phyloP scores from a whole-genome alignment of 92 coral and sea anemone species.

The Muricea muricata region DNA sequence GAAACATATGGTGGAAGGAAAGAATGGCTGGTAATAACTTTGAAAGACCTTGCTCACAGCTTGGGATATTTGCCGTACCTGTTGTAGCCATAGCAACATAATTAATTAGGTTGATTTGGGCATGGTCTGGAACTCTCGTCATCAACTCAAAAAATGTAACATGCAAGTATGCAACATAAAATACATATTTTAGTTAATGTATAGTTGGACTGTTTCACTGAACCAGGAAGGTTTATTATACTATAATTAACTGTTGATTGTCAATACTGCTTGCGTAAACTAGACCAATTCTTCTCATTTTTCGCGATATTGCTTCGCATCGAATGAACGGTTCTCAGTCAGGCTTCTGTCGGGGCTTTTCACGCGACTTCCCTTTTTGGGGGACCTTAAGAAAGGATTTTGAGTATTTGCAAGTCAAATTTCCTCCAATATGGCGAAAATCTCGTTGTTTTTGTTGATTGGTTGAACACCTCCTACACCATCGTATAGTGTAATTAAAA shows the following conservation, averaged over 20 bases:
- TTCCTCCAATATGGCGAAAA: no score
- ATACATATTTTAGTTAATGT: background rate
- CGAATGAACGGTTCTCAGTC: no score
- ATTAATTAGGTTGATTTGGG: background rate
- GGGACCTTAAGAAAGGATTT: no score
- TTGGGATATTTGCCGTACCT: background rate
- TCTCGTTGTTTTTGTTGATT: no score
- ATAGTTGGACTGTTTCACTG: background rate
- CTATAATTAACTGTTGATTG: background rate
- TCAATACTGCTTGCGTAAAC: background rate
- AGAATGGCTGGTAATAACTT: slow-evolving; percentile 76
- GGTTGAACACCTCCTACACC: no score
- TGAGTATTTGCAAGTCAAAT: no score
- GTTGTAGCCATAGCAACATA: slow-evolving; percentile 37
- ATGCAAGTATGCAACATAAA: background rate
- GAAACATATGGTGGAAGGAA: slow-evolving; percentile 97
- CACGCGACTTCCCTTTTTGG: no score
- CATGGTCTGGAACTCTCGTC: background rate
- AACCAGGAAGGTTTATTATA: background rate
- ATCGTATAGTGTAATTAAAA: no score
- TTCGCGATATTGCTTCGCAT: background rate
- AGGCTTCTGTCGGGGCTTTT: no score
- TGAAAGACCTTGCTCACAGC: background rate
- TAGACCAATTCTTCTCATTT: background rate
- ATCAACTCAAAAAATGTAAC: background rate